phyloP scores from a whole-genome alignment of 2,888 invertebrate genomes.

The Azorinus chamasolen region DNA sequence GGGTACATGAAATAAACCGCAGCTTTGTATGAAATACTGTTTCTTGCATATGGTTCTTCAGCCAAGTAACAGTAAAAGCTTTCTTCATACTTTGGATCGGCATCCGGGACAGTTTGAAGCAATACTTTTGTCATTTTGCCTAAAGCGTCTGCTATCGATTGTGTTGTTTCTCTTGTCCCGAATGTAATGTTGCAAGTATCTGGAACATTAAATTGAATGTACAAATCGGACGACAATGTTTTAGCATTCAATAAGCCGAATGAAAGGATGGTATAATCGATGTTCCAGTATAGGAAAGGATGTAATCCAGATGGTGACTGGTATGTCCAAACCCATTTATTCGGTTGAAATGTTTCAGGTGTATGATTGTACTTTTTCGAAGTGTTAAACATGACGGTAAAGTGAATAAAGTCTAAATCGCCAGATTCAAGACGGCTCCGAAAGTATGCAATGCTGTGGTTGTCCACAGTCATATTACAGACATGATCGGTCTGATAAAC shows the following conservation, averaged over 20 bases:
- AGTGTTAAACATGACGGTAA: constrained; percentile 3
- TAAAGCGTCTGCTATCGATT: constrained; percentile 19
- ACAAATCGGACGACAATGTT: constrained; percentile 17
- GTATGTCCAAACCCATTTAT: constrained; percentile 53
- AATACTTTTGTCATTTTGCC: not conserved
- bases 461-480: not conserved
- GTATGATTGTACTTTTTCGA: not conserved
- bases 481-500: not conserved
- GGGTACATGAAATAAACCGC: constrained; percentile 43
- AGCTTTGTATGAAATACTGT: constrained; percentile 19
- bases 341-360: constrained; percentile 29
- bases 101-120: not conserved
- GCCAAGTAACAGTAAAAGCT: constrained; percentile 44
- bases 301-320: constrained; percentile 18
- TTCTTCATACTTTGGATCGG: constrained; percentile 22
- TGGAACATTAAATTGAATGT: constrained; percentile 4
- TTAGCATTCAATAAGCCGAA: constrained; percentile 48
- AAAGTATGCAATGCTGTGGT: constrained; percentile 25
- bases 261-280: constrained; percentile 41
- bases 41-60: constrained; percentile 16
- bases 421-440: constrained; percentile 14
- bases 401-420: constrained; percentile 34
- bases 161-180: constrained; percentile 32
- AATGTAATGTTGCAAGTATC: constrained; percentile 17
- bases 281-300: constrained; percentile 43